phyloP scores from a whole-genome alignment of 2,113 vertebrate genomes.

The Halichoerus grypus region DNA sequence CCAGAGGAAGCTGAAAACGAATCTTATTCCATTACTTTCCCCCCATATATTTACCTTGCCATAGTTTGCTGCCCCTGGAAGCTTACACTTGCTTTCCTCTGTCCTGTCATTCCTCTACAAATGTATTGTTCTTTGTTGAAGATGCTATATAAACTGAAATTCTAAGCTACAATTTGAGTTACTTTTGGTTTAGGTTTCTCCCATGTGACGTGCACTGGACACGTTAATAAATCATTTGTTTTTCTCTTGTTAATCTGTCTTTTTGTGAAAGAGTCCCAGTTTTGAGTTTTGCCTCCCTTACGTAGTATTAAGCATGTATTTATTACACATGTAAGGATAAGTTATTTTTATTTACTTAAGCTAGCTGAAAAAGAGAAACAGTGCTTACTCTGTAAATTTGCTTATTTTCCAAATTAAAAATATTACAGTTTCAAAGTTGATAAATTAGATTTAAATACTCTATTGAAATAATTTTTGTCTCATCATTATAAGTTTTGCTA shows the following conservation, averaged over 20 bases:
- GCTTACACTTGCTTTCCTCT: background rate
- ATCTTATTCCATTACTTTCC: background rate
- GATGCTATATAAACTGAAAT: background rate
- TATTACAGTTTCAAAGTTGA: background rate
- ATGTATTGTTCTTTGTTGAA: background rate
- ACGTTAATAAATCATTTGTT: background rate
- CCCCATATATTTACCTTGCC: background rate
- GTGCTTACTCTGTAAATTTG: background rate
- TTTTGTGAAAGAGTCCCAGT: background rate
- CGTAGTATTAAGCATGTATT: background rate
- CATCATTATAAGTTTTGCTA: background rate
- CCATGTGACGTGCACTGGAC: background rate
- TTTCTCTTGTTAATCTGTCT: background rate
- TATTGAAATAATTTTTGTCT: background rate
- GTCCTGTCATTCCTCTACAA: background rate
- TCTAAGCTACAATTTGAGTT: background rate
- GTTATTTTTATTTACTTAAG: constrained; percentile 20
- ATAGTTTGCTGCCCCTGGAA: background rate
- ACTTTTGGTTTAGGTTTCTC: background rate
- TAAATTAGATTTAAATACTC: background rate
- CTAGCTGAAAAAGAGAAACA: background rate
- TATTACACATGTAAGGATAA: background rate
- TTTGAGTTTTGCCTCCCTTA: background rate
- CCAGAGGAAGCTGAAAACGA: background rate
- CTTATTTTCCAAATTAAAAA: constrained; percentile 12